Base-by-base conservation (phyloP, 2,888 invertebrate genomes). In the Apodemia duryi region DNA sequence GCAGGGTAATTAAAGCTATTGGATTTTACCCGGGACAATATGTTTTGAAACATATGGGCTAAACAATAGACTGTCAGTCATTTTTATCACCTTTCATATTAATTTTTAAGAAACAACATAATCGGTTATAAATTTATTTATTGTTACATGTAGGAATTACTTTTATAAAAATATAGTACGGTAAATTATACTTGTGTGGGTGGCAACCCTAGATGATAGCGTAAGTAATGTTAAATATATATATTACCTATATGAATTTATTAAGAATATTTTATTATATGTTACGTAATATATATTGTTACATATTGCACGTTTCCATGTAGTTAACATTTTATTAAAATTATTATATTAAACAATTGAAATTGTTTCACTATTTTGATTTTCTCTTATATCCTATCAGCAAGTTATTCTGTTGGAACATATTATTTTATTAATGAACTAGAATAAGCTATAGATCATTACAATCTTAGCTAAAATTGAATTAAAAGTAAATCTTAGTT, bases 241-340 rank as follows among this genome's bases (percentile, higher is more conserved):
- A 54, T 54, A 28, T 4, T 29, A 21, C 21, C 21, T 21, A 54
- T 54, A 29, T 29, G 29, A 10, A 29, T 29, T 29, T 54, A 54
- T 54, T 11, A 29, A 54, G 29, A 54, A 54, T 29, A 54, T 29
- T 54, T 11, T 54, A 54, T 54, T 54, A 29, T 54, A 29, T 54
- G 54, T 29, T 62, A 62, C 54, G 57, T 62, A 65, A 62, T 49
- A 52, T 41, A 9, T 38, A 7, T 54, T 49, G 21, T 62, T 62
- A 43, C 63, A 67, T 38, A 38, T 65, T 66, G 64, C 69, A 67
- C 52, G 54, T 41, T 35, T 63, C 29, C 61, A 32, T 52, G 10
- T 65, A 66, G 46, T 64, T 43, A 41, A 38, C 11, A 54, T 29
- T 29, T 54, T 21, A 29, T 54, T 11, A 54, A 54, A 28, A 54